A percentile compares a stretch with the other conserved stretches of the same genome.
Evolutionary conservation across 1,140 invertebrate species (phyloP).

Genomic region (Drosophila serrata): DNA sequence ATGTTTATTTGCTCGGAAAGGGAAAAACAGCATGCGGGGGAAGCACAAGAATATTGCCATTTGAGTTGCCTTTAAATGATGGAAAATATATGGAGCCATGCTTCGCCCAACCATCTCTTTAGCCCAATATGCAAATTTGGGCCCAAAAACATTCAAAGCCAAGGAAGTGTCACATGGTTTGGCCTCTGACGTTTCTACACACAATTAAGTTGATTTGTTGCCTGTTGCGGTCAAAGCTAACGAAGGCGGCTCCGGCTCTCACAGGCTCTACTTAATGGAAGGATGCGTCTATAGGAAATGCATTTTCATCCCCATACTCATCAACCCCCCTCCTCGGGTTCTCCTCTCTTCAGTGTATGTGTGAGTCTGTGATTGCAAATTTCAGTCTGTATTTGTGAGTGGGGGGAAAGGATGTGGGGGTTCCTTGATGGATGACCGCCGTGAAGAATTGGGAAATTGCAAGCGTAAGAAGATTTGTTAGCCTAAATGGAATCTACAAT

Average conservation of each 20-base stretch:
- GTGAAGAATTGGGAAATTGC: slow-evolving; percentile 2
- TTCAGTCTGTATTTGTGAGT: not conserved
- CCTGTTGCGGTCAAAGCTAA: slow-evolving; percentile 73
- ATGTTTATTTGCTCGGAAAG: slow-evolving; percentile 50
- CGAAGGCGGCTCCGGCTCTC: slow-evolving; percentile 55
- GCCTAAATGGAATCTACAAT: too few species aligned
- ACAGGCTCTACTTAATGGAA: slow-evolving; percentile 40
- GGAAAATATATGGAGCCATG: slow-evolving; percentile 37
- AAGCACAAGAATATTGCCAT: slow-evolving; percentile 46
- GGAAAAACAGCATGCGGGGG: not conserved
- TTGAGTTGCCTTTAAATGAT: slow-evolving; percentile 54
- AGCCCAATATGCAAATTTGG: slow-evolving; percentile 56
- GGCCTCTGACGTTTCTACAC: slow-evolving; percentile 59
- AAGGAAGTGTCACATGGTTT: slow-evolving; percentile 71
- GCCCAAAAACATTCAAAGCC: slow-evolving; percentile 46
- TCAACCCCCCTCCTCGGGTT: too few species aligned
- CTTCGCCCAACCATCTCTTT: not conserved
- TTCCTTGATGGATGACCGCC: slow-evolving; percentile 12
- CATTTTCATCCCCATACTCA: slow-evolving; percentile 16
- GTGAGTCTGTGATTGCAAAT: slow-evolving; percentile 14
- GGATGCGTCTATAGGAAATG: slow-evolving; percentile 47
- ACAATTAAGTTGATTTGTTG: slow-evolving; percentile 78
- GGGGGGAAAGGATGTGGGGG: not conserved
- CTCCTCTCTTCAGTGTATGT: not conserved
- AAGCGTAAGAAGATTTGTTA: too few species aligned